Conservation (phyloP, 2,888 invertebrate genomes). For the Syritta pipiens region DNA sequence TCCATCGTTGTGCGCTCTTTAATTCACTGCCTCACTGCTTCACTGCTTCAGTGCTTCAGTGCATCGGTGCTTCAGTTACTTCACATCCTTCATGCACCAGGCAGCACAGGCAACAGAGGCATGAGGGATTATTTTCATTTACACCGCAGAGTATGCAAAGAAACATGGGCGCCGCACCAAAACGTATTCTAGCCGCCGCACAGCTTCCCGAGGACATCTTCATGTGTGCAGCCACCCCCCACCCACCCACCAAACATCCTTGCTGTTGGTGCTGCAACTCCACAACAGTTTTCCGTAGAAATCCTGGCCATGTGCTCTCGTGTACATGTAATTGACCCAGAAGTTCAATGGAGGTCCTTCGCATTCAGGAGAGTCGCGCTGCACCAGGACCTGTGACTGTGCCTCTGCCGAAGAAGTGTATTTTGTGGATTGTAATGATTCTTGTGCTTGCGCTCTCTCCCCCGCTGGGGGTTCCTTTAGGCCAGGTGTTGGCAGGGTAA, state of each 20-base stretch:
- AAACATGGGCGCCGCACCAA: background rate
- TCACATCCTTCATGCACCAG: slow-evolving; percentile 14
- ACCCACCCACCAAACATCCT: slow-evolving; percentile 11
- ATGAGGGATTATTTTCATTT: slow-evolving; percentile 33
- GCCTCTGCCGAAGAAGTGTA: background rate
- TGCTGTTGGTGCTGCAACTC: slow-evolving; percentile 18
- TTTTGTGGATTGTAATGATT: slow-evolving; percentile 15
- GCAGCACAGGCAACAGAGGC: background rate
- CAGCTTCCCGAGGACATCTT: background rate
- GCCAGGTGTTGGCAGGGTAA: slow-evolving; percentile 47
- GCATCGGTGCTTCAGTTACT: slow-evolving; percentile 30
- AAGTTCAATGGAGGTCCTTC: slow-evolving; percentile 57
- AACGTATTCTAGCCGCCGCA: background rate
- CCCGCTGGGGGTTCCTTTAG: slow-evolving; percentile 11
- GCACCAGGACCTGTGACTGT: background rate
- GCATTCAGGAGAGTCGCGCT: background rate
- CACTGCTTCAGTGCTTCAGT: too few species aligned
- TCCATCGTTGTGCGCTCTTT: slow-evolving; percentile 15
- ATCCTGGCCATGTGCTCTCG: slow-evolving; percentile 40
- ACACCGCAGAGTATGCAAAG: slow-evolving; percentile 16
- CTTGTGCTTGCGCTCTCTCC: too few species aligned
- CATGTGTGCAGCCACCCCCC: background rate
- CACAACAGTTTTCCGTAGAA: background rate
- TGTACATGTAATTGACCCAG: slow-evolving; percentile 59
- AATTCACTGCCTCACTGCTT: too few species aligned